phyloP scores from a whole-genome alignment of 2,113 vertebrate genomes.

The Gymnobelideus leadbeateri region DNA sequence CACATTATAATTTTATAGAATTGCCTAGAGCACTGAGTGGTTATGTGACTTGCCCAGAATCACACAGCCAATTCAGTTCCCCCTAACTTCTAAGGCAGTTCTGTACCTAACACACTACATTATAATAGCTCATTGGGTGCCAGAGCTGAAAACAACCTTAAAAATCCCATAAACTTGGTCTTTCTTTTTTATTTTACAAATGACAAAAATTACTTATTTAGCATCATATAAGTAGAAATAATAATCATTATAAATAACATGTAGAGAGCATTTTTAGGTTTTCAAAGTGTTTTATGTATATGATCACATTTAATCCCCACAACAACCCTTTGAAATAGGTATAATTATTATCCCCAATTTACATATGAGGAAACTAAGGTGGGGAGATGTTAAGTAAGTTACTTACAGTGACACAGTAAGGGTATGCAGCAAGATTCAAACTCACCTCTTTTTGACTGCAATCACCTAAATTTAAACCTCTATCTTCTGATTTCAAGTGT shows the following conservation, averaged over 20 bases:
- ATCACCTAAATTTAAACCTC: not conserved
- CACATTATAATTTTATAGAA: not conserved
- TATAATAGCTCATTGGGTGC: not conserved
- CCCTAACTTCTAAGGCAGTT: not conserved
- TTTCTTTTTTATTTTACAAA: not conserved
- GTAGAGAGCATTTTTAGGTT: not conserved
- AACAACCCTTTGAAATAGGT: not conserved
- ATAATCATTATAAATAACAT: not conserved
- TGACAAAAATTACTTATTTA: not conserved
- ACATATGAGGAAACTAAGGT: not conserved
- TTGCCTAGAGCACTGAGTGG: not conserved
- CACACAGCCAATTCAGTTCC: not conserved
- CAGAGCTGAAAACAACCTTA: not conserved
- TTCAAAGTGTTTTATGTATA: not conserved
- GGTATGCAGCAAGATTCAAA: not conserved
- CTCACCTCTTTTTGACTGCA: not conserved
- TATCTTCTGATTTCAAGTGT: not conserved
- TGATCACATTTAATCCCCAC: not conserved
- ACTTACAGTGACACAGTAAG: not conserved
- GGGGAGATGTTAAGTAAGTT: not conserved
- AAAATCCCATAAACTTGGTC: not conserved
- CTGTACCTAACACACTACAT: not conserved
- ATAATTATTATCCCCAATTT: not conserved
- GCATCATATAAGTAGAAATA: not conserved
- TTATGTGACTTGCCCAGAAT: not conserved